Percentiles rank a stretch among this genome's conserved stretches.
Conservation (phyloP, 2,888 invertebrate genomes). For the Drosophila sordidula region DNA sequence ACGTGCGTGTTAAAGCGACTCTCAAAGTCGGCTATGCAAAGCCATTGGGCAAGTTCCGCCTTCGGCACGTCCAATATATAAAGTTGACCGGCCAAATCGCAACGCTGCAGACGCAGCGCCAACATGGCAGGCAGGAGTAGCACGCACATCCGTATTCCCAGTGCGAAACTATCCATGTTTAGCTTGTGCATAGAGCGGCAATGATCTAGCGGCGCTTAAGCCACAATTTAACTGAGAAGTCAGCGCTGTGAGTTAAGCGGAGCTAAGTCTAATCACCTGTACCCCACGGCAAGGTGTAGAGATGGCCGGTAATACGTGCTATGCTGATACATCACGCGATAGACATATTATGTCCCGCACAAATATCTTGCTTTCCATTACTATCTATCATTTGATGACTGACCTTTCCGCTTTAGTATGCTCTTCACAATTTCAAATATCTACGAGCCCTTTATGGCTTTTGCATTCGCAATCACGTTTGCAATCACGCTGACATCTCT, state of each 20-base stretch:
- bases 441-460: not conserved
- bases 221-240: constrained; percentile 31
- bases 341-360: not conserved
- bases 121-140: constrained; percentile 18
- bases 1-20: constrained; percentile 85
- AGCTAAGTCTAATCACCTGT: constrained; percentile 16
- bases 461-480: constrained; percentile 15
- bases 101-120: constrained; percentile 70
- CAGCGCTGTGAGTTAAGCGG: constrained; percentile 6
- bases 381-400: not conserved
- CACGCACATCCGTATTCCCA: constrained; percentile 21
- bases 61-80: constrained; percentile 82
- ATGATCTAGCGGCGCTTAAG: constrained; percentile 18
- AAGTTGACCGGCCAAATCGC: constrained; percentile 80
- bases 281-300: constrained; percentile 26
- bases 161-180: constrained; percentile 29
- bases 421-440: not conserved
- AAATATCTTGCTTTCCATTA: not conserved
- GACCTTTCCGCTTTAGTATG: not conserved
- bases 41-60: constrained; percentile 77
- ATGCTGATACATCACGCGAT: not conserved
- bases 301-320: constrained; percentile 27
- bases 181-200: constrained; percentile 8
- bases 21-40: constrained; percentile 82
- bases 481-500: constrained; percentile 36